Base-by-base conservation (phyloP, 2,888 invertebrate genomes). In the Chloroclysta siterata region DNA sequence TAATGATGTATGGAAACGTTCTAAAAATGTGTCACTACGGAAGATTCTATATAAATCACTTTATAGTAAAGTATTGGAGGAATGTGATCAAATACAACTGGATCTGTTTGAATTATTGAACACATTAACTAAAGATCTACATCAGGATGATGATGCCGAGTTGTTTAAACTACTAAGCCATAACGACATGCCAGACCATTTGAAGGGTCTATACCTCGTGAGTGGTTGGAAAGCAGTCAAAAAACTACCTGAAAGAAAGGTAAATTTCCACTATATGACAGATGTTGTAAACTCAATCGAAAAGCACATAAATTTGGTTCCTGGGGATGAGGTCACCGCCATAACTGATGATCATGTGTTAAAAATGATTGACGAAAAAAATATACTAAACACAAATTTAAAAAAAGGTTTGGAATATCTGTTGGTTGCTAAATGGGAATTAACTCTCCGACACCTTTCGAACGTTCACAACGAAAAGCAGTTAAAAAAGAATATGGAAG, bases 1-100 rank as follows among this genome's bases (percentile, higher is more conserved):
- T 39, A 55, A 63, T 13, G 63, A 72, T 11, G 68, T 78, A 53
- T 88, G 87, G 87, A 76, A 74, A 10, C 79, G 75, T 39, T 80
- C 80, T 0, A 80, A 81, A 67, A 85, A 85, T 69, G 72, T 82
- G 5, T 81, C 85, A 3, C 55, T 88, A 5, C 76, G 87, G 55
- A 60, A 62, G 50, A 70, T 82, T 4, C 71, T 88, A 36, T 87
- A 79, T 62, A 78, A 76, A 69, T 72, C 73, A 36, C 65, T 85
- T 8, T 72, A 72, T 36, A 59, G 77, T 17, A 83, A 80, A 73
- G 67, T 86, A 10, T 17, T 56, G 48, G 33, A 48, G 36, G 56
- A 60, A 53, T 42, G 28, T 15, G 52, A 42, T 5, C 47, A 56
- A 58, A 58, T 51, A 6, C 78, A 78, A 65, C 60, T 60, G 28